Evolutionary conservation across 1,140 invertebrate genomes (phyloP).

Genomic region (Meloidogyne hapla): DNA sequence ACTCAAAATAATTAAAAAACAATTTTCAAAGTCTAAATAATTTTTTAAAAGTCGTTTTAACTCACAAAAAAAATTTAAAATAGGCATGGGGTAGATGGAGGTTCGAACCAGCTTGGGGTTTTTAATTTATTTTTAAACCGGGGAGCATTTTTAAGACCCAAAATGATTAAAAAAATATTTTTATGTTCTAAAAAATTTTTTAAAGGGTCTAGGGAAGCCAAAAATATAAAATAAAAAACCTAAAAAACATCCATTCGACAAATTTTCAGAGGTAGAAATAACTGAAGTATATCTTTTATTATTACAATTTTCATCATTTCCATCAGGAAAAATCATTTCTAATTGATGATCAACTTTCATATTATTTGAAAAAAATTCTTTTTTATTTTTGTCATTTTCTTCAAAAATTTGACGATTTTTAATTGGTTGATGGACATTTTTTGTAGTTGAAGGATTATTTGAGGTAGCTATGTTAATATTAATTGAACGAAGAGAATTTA

Average conservation of each 20-base stretch:
- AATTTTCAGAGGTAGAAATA: background rate
- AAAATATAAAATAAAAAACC: background rate
- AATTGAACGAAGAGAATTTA: background rate
- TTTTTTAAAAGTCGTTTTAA: too few species aligned
- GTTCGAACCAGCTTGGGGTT: too few species aligned
- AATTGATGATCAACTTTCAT: slow-evolving; percentile 51
- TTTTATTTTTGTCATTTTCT: background rate
- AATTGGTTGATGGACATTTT: background rate
- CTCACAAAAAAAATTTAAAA: too few species aligned
- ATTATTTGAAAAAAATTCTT: background rate
- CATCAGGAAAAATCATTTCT: slow-evolving; percentile 61
- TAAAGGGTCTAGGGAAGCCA: background rate
- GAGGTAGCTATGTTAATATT: background rate
- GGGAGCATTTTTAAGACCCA: background rate
- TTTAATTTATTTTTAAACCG: background rate
- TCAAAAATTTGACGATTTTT: background rate
- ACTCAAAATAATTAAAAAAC: too few species aligned
- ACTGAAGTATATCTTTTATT: background rate
- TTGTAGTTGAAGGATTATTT: background rate
- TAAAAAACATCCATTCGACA: background rate
- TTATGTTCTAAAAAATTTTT: background rate
- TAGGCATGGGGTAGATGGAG: too few species aligned
- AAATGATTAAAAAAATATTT: too few species aligned
- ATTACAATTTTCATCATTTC: background rate
- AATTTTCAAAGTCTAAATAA: background rate